Conservation (phyloP, 1,140 invertebrate species). For the Pomacea maculata region DNA sequence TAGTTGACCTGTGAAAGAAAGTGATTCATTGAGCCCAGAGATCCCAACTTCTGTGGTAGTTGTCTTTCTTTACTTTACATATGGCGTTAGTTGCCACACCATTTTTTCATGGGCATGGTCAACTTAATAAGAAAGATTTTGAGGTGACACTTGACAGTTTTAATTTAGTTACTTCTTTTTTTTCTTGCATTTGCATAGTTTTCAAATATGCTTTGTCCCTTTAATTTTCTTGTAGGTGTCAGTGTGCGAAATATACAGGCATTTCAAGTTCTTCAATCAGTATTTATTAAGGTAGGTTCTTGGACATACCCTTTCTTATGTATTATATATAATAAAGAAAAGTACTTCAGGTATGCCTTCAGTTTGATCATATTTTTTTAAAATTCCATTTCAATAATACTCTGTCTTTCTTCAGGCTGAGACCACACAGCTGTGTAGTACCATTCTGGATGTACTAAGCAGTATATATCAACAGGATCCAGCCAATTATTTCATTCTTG, state of each 20-base stretch:
- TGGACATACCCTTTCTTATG: conserved; percentile 10
- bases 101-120: too few species aligned
- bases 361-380: too few species aligned
- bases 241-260: conserved; percentile 87
- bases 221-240: conserved; percentile 46
- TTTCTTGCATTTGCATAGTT: not conserved
- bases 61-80: too few species aligned
- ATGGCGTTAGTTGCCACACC: too few species aligned
- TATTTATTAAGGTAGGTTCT: conserved; percentile 85
- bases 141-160: too few species aligned
- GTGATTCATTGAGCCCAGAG: too few species aligned
- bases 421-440: conserved; percentile 81
- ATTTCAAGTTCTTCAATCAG: conserved; percentile 93
- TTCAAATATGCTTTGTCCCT: not conserved
- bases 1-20: too few species aligned
- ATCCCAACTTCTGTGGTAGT: too few species aligned
- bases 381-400: too few species aligned
- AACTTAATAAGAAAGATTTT: too few species aligned
- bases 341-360: too few species aligned
- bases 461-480: conserved; percentile 97
- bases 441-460: conserved; percentile 94
- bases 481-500: conserved; percentile 98
- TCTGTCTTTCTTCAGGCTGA: conserved; percentile 64
- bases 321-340: not conserved
- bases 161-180: too few species aligned